A percentile compares a stretch with the other conserved stretches of the same genome.
Conservation (phyloP, 2,797 vertebrate genomes). For the Gallirallus australis region DNA sequence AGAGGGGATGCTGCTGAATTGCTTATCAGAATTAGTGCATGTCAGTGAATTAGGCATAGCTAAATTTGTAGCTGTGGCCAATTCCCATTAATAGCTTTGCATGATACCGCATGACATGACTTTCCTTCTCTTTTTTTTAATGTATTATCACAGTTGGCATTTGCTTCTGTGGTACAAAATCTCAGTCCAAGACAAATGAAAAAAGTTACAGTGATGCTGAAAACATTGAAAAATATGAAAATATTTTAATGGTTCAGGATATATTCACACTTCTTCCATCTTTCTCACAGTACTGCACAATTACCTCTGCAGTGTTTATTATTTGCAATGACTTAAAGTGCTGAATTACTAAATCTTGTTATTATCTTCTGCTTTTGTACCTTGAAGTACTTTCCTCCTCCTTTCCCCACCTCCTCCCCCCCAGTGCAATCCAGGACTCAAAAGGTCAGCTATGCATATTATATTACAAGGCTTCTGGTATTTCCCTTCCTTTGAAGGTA, state of each 20-base stretch:
- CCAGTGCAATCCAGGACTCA: background rate
- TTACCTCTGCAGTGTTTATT: background rate
- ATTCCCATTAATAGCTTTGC: background rate
- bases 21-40: background rate
- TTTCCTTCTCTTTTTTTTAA: background rate
- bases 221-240: background rate
- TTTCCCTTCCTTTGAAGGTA: conserved; percentile 20
- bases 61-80: background rate
- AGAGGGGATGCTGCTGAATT: background rate
- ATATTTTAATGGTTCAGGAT: background rate
- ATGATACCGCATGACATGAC: background rate
- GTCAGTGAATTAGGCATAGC: background rate
- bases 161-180: background rate
- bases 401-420: background rate
- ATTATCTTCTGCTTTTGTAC: background rate
- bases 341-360: background rate
- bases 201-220: background rate
- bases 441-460: conserved; percentile 16
- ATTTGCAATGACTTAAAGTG: background rate
- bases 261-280: background rate
- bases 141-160: background rate
- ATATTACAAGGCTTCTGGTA: background rate
- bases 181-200: background rate
- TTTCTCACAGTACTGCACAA: background rate
- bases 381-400: background rate